Percentiles rank a stretch among this genome's conserved stretches.
Conservation (phyloP, 2,888 invertebrate species). For the Luffia ferchaultella region DNA sequence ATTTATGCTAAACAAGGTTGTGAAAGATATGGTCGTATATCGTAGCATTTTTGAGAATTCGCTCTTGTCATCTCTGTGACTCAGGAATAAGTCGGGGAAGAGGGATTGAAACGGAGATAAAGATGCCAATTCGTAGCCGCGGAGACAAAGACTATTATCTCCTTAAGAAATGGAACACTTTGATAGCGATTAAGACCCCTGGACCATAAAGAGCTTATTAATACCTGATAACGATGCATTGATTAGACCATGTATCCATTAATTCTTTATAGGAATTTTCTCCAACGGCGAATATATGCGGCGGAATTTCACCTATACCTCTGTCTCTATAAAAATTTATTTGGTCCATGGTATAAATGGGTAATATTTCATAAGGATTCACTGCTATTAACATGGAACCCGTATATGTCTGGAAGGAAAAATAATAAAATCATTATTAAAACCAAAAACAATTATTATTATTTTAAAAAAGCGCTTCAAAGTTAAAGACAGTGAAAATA, state of each 20-base stretch:
- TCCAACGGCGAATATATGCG: slow-evolving; percentile 95
- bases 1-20: no score
- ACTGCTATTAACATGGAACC: slow-evolving; percentile 95
- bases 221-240: slow-evolving; percentile 94
- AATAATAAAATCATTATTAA: slow-evolving; percentile 3
- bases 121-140: no score
- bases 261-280: slow-evolving; percentile 90
- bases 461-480: background rate
- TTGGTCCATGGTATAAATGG: slow-evolving; percentile 93
- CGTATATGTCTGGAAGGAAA: slow-evolving; percentile 84
- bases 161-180: no score
- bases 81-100: no score
- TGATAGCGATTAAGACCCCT: no score
- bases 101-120: no score
- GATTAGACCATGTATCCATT: slow-evolving; percentile 77
- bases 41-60: no score
- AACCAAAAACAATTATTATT: background rate
- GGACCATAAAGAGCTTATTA: slow-evolving; percentile 7
- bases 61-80: no score
- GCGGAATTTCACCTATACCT: slow-evolving; percentile 86
- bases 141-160: no score
- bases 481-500: no score
- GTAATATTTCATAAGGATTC: slow-evolving; percentile 93
- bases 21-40: no score
- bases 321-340: slow-evolving; percentile 83